phyloP scores from a whole-genome alignment of 1,140 invertebrate genomes.

The Drosophila biarmipes region DNA sequence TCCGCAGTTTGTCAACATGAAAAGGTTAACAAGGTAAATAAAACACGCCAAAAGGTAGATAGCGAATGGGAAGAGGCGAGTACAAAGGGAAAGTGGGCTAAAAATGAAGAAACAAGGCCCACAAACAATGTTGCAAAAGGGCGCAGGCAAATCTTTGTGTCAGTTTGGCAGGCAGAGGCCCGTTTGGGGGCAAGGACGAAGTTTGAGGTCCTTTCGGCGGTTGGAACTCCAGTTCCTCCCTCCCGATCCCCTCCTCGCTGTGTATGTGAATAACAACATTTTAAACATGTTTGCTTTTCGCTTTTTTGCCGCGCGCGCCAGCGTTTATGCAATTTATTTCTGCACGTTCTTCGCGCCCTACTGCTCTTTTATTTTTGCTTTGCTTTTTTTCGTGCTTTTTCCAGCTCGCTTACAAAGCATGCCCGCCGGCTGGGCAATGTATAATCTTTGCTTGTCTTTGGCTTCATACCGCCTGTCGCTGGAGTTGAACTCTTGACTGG shows the following conservation, averaged over 20 bases:
- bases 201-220: conserved; percentile 14
- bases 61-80: conserved; percentile 27
- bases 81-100: conserved; percentile 37
- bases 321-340: conserved; percentile 80
- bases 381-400: conserved; percentile 13
- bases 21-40: conserved; percentile 81
- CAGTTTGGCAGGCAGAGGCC: neutral
- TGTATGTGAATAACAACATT: conserved; percentile 81
- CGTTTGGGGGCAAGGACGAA: neutral
- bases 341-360: conserved; percentile 44
- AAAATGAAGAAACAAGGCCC: conserved; percentile 48
- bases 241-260: conserved; percentile 18
- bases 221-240: conserved; percentile 5
- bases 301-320: conserved; percentile 47
- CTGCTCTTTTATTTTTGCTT: conserved; percentile 12
- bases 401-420: conserved; percentile 69
- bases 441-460: conserved; percentile 80
- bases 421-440: conserved; percentile 71
- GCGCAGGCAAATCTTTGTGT: conserved; percentile 41
- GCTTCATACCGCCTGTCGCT: conserved; percentile 51
- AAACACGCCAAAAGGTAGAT: conserved; percentile 53
- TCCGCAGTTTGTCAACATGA: conserved; percentile 71
- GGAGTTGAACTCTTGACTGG: conserved; percentile 44
- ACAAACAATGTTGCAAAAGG: conserved; percentile 64
- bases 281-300: conserved; percentile 80